A percentile compares a stretch with the other conserved stretches of the same genome.
These are phyloP conservation scores for Andrena hattorfiana DNA, from an alignment of 2,888 invertebrate species.

Conservation along the genomic window DNA sequence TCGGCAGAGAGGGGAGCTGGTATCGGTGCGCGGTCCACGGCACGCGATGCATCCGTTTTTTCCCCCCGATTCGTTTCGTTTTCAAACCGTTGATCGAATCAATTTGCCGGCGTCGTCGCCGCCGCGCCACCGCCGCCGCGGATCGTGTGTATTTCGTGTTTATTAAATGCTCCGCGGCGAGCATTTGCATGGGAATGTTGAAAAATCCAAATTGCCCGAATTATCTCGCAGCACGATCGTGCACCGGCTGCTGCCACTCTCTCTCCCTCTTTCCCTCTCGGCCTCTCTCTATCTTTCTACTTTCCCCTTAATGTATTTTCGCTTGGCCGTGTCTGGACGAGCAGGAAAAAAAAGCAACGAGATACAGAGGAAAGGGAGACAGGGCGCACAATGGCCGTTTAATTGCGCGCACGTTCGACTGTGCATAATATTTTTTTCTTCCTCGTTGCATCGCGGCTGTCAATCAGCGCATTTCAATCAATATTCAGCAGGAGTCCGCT, in stretches of 20 bases:
- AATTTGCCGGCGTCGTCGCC: constrained; percentile 48
- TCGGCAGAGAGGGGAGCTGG: not conserved
- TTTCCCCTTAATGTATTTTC: constrained; percentile 26
- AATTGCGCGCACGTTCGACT: constrained; percentile 19
- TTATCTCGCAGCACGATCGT: constrained; percentile 44
- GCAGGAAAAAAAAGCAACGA: not conserved
- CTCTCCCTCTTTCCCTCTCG: not conserved
- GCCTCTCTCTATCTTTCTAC: not conserved
- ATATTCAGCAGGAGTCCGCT: constrained; percentile 61
- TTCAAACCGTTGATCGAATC: constrained; percentile 55
- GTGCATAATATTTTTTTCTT: constrained; percentile 11
- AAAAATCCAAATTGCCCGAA: constrained; percentile 59
- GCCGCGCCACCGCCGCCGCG: not conserved
- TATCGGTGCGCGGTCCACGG: not conserved
- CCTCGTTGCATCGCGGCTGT: constrained; percentile 18
- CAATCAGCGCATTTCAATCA: constrained; percentile 56
- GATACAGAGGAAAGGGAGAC: no score
- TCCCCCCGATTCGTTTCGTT: constrained; percentile 35
- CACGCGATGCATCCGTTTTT: constrained; percentile 25
- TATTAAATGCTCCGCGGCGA: constrained; percentile 33
- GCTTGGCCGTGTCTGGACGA: not conserved
- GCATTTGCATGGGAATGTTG: constrained; percentile 47
- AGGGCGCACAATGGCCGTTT: constrained; percentile 7
- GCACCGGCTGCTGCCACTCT: not conserved
- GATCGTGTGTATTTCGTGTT: constrained; percentile 35